Percentiles rank a stretch among this genome's conserved stretches.
Evolutionary conservation across 2,113 vertebrate genomes (phyloP).

Genomic region (Gavialis gangeticus): DNA sequence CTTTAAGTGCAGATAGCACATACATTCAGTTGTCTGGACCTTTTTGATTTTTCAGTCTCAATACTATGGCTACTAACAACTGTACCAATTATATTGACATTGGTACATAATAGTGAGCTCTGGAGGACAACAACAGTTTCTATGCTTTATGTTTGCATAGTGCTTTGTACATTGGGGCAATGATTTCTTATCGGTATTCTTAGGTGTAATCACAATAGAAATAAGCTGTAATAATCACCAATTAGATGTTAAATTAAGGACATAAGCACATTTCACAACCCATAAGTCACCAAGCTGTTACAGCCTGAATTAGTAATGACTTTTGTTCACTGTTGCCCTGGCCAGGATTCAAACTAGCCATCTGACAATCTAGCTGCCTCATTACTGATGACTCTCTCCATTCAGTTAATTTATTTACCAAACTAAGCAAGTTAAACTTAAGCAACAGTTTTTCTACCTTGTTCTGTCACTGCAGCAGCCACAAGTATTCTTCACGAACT

Average conservation of each 20-base stretch:
- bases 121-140: background rate
- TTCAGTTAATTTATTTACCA: background rate
- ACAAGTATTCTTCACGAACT: background rate
- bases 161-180: background rate
- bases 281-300: background rate
- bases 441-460: background rate
- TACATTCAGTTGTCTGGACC: background rate
- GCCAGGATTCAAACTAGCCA: background rate
- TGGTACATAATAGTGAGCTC: background rate
- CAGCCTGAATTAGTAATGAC: background rate
- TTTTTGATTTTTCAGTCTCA: background rate
- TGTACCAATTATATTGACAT: background rate
- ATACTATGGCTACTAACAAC: background rate
- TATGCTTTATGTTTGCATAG: too few species aligned
- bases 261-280: background rate
- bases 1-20: background rate
- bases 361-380: background rate
- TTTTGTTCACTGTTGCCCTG: background rate
- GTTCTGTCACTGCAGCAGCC: background rate
- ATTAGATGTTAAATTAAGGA: background rate
- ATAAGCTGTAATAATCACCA: background rate
- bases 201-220: background rate
- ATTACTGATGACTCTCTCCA: background rate
- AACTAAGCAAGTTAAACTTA: background rate
- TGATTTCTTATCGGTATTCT: background rate